Evolutionary conservation across 2,888 invertebrate genomes (phyloP), one percentile per base, ranked within the genome.

Genomic region (Molanna angustata): DNA sequence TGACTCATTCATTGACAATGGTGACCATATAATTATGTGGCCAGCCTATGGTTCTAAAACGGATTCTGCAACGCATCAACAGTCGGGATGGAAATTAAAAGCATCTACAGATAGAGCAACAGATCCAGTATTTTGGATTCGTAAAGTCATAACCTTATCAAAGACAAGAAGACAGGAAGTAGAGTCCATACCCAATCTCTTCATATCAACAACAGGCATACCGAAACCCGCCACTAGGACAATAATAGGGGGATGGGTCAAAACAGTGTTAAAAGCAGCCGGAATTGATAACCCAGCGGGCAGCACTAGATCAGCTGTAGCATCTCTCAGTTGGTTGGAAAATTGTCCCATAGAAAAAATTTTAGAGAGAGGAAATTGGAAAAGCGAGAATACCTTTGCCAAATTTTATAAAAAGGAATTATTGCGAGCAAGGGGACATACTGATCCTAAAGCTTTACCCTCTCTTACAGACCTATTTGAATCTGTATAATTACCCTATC

Each of bases 21-120:
- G 37, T 32, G 47, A 31, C 21, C 42, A 32, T 32, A 56, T 64
- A 9, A 49, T 53, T 9, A 52, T 64, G 31, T 61, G 60, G 60
- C 62, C 62, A n/a, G 20, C 37, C 11, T 63, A 62, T 32, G 61
- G 62, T 0, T 63, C 62, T 2, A 63, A 63, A 53, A 63, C 62
- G 0, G 62, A 63, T 17, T 49, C 56, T 4, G 11, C 31, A 49
- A 42, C n/a, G 16, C 43, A 43, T 22, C 22, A 43, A 32, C 52
- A 59, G 7, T 54, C 59, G 9, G 52, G 52, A 4, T 54, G 52
- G 54, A 22, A 27, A 11, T 19, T 33, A 3, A 17, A 31, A 7
- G 11, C 32, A 31, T 14, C 45, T 3, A 3, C 16, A n/a, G 18
- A 14, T 4, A 31, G 6, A 17, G 27, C 22, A 17, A 45, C 33